Evolutionary conservation across 2,888 invertebrate species (phyloP).

Genomic region (Norana najaformis): DNA sequence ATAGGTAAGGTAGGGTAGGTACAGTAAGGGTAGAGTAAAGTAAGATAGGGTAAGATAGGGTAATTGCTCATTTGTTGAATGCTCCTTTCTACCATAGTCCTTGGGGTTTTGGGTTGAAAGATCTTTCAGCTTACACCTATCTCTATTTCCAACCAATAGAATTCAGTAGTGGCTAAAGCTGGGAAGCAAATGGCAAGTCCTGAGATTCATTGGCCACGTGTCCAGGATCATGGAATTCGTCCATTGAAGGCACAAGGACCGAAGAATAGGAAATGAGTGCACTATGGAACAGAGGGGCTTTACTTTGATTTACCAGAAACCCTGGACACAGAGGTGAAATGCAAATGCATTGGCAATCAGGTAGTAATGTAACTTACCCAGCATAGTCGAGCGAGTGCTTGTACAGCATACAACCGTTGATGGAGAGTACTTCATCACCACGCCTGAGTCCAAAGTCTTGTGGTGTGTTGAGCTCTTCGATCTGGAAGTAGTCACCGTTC

Average conservation of each 20-base stretch:
- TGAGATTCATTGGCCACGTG: no score
- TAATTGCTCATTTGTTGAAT: background rate
- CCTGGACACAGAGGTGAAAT: background rate
- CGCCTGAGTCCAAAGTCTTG: conserved; percentile 18
- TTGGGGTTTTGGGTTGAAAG: no score
- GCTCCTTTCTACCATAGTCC: no score
- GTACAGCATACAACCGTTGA: conserved; percentile 22
- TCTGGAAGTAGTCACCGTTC: conserved; percentile 3
- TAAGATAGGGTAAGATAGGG: background rate
- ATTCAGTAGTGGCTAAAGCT: no score
- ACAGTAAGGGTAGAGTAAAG: background rate
- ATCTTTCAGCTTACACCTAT: no score
- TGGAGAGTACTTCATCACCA: conserved; percentile 25
- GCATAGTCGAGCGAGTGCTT: background rate
- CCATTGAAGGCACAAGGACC: no score
- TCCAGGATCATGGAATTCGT: no score
- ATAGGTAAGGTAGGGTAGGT: background rate
- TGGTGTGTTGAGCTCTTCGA: background rate
- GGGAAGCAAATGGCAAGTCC: no score
- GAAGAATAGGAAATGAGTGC: background rate
- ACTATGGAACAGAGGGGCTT: background rate
- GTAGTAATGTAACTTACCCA: background rate
- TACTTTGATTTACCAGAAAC: background rate
- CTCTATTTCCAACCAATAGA: no score
- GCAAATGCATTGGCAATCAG: background rate